Evolutionary conservation across 2,888 invertebrate genomes (phyloP).

Genomic region (Keiferia lycopersicella): DNA sequence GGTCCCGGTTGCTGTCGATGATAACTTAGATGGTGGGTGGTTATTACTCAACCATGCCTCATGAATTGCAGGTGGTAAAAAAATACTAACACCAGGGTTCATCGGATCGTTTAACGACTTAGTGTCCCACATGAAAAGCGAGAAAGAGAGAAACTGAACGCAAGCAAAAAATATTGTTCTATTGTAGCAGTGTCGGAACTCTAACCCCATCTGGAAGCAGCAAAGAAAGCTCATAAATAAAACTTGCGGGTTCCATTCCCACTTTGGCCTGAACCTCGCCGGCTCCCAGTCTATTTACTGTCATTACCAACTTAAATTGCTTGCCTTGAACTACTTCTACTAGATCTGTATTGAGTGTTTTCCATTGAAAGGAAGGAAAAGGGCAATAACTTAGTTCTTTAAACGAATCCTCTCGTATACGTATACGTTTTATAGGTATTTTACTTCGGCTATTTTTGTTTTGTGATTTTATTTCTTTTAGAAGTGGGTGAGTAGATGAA

Average conservation of each 20-base stretch:
- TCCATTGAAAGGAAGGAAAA: not conserved
- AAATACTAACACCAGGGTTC: no score
- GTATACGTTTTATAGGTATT: no score
- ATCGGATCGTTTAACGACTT: no score
- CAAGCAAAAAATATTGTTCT: not conserved
- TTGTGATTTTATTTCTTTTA: no score
- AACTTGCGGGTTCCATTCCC: not conserved
- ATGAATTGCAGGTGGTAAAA: no score
- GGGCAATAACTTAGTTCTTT: not conserved
- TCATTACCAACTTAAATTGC: conserved; percentile 29
- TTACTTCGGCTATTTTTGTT: no score
- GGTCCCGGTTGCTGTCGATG: no score
- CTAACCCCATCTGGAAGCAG: conserved; percentile 26
- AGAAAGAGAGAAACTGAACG: no score
- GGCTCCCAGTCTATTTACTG: not conserved
- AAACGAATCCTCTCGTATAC: not conserved
- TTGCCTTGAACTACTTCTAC: not conserved
- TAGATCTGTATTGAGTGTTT: conserved; percentile 4
- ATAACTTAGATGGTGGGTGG: no score
- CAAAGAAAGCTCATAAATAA: not conserved
- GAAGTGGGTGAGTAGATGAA: no score
- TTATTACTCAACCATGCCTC: no score
- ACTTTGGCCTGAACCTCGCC: not conserved
- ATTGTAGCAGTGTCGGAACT: not conserved
- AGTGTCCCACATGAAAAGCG: no score